A percentile compares a stretch with the other conserved stretches of the same genome.
phyloP scores from a whole-genome alignment of 2,113 vertebrate species.

The Ardeotis arabs region DNA sequence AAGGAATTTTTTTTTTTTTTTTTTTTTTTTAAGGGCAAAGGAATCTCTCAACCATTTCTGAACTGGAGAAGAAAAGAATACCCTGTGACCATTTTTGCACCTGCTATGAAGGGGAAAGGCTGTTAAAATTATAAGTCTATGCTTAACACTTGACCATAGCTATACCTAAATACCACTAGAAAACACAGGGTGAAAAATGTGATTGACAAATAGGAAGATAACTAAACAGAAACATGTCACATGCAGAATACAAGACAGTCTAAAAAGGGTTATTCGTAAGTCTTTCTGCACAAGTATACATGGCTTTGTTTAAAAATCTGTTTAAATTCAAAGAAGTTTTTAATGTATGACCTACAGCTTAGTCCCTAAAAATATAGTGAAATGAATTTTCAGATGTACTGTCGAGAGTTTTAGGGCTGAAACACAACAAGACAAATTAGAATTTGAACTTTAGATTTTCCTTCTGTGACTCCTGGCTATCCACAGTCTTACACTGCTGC shows the following conservation, averaged over 20 bases:
- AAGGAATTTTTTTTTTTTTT: no score
- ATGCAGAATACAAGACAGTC: background rate
- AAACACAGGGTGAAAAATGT: background rate
- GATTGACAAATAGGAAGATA: background rate
- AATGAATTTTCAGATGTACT: background rate
- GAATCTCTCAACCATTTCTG: background rate
- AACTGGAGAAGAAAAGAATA: background rate
- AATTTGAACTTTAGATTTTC: background rate
- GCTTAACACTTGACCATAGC: background rate
- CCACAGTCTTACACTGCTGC: rapidly evolving
- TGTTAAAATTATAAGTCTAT: background rate
- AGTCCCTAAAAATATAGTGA: background rate
- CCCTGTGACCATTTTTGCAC: background rate
- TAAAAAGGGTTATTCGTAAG: background rate
- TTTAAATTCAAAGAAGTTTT: background rate
- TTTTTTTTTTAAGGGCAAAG: background rate
- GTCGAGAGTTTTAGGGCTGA: background rate
- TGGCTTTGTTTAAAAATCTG: background rate
- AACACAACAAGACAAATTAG: background rate
- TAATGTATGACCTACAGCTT: background rate
- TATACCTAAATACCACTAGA: background rate
- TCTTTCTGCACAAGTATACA: background rate
- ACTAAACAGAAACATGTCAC: background rate
- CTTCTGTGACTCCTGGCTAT: background rate
- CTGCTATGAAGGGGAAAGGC: background rate